Percentiles rank a stretch among this genome's conserved stretches.
Conservation (phyloP, 2,113 vertebrate species). For the Mandrillus leucophaeus region DNA sequence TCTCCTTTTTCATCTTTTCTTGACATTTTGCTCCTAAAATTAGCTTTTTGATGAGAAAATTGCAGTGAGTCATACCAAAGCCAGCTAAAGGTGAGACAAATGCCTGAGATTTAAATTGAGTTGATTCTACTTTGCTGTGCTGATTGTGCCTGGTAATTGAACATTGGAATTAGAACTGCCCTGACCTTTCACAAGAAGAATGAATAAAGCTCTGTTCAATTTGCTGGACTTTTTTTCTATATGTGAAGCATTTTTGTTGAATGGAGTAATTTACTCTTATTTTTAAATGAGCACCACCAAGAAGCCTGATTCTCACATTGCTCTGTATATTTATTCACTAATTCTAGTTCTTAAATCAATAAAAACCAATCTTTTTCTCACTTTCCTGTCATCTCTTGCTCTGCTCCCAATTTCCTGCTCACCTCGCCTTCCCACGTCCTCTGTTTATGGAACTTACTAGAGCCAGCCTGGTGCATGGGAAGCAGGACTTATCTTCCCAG, state of each 20-base stretch:
- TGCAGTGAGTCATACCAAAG: conserved; percentile 60
- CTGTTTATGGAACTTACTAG: not conserved
- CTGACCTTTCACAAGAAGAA: conserved; percentile 32
- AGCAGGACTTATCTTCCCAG: not conserved
- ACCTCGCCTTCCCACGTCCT: fast-evolving
- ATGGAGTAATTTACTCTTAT: conserved; percentile 59
- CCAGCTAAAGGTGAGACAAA: conserved; percentile 59
- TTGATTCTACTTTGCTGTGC: conserved; percentile 2
- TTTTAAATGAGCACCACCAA: conserved; percentile 35
- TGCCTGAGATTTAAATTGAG: conserved; percentile 46
- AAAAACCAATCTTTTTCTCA: not conserved
- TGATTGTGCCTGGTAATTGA: conserved; percentile 42
- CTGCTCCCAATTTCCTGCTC: not conserved
- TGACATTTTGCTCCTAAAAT: conserved; percentile 78
- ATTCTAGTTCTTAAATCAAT: conserved; percentile 43
- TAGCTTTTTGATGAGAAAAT: conserved; percentile 73
- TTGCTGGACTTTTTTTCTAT: conserved; percentile 44
- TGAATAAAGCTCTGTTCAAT: not conserved
- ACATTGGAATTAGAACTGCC: conserved; percentile 3
- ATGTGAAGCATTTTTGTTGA: conserved; percentile 56
- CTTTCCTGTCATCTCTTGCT: not conserved
- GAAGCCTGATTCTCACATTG: not conserved
- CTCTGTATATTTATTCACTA: not conserved
- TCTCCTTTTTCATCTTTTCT: conserved; percentile 77
- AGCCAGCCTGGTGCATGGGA: not conserved